These are phyloP conservation scores for Caloenas nicobarica DNA, from an alignment of 2,113 vertebrate species.

Conservation along the genomic window DNA sequence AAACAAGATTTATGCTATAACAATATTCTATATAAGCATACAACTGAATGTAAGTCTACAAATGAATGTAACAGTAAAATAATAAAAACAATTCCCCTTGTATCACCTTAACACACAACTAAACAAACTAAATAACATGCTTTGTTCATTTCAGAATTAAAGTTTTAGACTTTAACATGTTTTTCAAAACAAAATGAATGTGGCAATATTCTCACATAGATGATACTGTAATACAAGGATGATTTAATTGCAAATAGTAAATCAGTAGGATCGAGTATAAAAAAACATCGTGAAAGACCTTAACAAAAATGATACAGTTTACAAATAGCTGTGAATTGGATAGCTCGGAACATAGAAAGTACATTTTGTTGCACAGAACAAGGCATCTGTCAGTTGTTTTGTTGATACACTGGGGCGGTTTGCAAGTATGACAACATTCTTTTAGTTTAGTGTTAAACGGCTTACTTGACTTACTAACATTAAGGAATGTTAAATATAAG, in stretches of 20 bases:
- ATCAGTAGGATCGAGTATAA: neutral
- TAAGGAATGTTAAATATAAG: neutral
- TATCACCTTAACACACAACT: neutral
- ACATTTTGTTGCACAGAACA: neutral
- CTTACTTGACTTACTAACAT: neutral
- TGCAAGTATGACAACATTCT: neutral
- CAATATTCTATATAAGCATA: neutral
- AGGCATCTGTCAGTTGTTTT: neutral
- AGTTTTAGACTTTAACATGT: neutral
- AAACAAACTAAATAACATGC: neutral
- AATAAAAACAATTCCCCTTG: neutral
- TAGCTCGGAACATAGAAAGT: neutral
- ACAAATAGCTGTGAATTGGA: neutral
- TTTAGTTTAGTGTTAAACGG: neutral
- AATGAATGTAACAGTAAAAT: neutral
- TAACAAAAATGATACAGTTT: neutral
- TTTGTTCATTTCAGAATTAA: neutral
- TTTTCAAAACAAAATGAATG: neutral
- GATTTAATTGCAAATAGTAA: neutral
- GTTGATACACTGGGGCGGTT: neutral
- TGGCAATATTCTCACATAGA: neutral
- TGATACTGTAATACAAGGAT: neutral
- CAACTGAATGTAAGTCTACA: neutral
- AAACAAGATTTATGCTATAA: neutral
- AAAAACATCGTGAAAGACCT: neutral